Evolutionary conservation across 2,888 invertebrate genomes (phyloP).

Genomic region (Drosophila kanekoi): DNA sequence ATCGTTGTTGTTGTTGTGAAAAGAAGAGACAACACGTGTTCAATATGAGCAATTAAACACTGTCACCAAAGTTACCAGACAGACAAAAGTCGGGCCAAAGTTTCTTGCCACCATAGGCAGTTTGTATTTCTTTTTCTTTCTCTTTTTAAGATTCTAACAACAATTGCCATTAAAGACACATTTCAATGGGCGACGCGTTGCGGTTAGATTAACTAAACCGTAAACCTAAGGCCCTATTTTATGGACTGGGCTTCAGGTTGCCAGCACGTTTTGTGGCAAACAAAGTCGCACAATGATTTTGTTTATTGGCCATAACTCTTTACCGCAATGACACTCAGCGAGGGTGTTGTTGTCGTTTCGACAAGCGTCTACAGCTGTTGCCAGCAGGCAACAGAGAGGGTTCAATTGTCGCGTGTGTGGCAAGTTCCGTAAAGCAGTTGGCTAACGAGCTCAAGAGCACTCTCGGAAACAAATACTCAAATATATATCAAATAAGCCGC

Average conservation of each 20-base stretch:
- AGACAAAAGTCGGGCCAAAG: conserved; percentile 29
- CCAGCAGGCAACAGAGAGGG: background rate
- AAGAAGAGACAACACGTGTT: conserved; percentile 73
- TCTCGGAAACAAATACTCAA: conserved; percentile 1
- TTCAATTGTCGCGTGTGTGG: conserved; percentile 21
- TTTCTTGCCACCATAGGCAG: conserved; percentile 6
- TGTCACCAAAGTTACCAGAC: conserved; percentile 68
- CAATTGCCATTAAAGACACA: conserved; percentile 76
- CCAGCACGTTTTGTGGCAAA: conserved; percentile 52
- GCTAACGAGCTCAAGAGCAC: conserved; percentile 21
- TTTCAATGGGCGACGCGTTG: conserved; percentile 57
- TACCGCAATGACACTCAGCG: conserved; percentile 52
- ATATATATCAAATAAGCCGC: conserved; percentile 23
- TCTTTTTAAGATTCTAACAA: conserved; percentile 47
- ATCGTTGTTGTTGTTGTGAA: conserved; percentile 4
- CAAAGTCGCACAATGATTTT: conserved; percentile 67
- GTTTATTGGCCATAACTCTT: conserved; percentile 82
- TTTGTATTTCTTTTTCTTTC: conserved; percentile 17
- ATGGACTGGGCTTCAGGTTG: conserved; percentile 48
- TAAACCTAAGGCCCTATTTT: conserved; percentile 45
- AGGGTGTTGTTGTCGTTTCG: conserved; percentile 19
- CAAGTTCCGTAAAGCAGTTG: conserved; percentile 26
- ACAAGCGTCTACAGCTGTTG: conserved; percentile 22
- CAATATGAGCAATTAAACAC: conserved; percentile 81
- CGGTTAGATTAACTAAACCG: conserved; percentile 58